phyloP scores from a whole-genome alignment of 2,797 vertebrate genomes.

The Sitta carolinensis region DNA sequence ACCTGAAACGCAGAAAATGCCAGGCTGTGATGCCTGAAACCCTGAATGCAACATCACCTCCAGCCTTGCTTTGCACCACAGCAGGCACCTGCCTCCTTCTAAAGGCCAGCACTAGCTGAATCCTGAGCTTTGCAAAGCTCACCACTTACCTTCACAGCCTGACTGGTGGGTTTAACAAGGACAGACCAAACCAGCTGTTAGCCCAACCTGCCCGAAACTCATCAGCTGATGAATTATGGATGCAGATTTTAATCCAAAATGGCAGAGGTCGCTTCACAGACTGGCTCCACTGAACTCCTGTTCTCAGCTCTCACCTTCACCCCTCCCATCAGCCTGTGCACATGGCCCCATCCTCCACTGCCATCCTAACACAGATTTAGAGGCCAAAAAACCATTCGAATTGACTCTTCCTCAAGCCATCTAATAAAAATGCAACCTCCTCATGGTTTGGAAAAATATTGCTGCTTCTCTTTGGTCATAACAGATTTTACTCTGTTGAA shows the following conservation, averaged over 20 bases:
- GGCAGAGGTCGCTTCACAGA: not conserved
- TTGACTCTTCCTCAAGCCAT: not conserved
- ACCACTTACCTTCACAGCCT: not conserved
- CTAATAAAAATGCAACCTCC: constrained; percentile 31
- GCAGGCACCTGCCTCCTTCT: not conserved
- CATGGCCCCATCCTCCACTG: not conserved
- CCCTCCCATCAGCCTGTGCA: not conserved
- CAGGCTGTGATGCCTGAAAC: not conserved
- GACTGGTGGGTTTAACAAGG: not conserved
- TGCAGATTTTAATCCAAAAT: not conserved
- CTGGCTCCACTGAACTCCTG: not conserved
- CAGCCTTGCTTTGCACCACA: not conserved
- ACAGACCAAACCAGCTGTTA: not conserved
- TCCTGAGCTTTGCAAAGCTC: not conserved
- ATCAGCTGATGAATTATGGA: not conserved
- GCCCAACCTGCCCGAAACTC: not conserved
- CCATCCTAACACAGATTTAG: not conserved
- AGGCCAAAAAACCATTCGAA: not conserved
- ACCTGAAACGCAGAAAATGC: not conserved
- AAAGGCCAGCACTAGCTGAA: not conserved
- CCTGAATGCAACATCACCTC: not conserved
- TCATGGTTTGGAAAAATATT: not conserved
- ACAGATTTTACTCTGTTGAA: constrained; percentile 21
- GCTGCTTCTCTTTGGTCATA: constrained; percentile 1
- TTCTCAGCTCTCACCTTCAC: not conserved